Conservation (phyloP, 2,113 vertebrate species). For the Anthoscopus minutus region DNA sequence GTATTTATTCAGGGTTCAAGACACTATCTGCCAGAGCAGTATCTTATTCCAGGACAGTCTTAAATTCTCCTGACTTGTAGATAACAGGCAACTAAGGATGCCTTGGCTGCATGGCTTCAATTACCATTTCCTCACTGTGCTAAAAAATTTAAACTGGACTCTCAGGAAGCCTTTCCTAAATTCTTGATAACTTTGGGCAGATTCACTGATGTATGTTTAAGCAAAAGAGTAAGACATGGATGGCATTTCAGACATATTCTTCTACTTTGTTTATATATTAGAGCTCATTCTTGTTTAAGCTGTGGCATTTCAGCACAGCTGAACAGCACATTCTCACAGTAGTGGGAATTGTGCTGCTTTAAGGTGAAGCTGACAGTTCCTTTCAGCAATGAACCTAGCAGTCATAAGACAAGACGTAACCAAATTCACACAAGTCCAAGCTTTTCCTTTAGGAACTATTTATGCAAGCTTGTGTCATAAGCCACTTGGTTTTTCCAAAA, state of each 20-base stretch:
- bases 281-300: not conserved
- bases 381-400: not conserved
- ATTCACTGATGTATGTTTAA: not conserved
- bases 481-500: not conserved
- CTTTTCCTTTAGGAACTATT: not conserved
- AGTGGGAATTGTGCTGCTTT: not conserved
- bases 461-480: not conserved
- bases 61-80: not conserved
- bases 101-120: not conserved
- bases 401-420: not conserved
- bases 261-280: not conserved
- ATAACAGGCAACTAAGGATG: not conserved
- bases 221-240: not conserved
- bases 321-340: no score
- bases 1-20: not conserved
- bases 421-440: not conserved
- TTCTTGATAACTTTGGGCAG: not conserved
- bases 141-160: not conserved
- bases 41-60: not conserved
- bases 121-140: not conserved
- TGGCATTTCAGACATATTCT: not conserved
- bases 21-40: not conserved
- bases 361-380: not conserved
- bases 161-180: not conserved
- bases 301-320: not conserved